Evolutionary conservation across 2,113 vertebrate species (phyloP), one percentile per base, ranked within the genome.

Genomic region (Caracal caracal): DNA sequence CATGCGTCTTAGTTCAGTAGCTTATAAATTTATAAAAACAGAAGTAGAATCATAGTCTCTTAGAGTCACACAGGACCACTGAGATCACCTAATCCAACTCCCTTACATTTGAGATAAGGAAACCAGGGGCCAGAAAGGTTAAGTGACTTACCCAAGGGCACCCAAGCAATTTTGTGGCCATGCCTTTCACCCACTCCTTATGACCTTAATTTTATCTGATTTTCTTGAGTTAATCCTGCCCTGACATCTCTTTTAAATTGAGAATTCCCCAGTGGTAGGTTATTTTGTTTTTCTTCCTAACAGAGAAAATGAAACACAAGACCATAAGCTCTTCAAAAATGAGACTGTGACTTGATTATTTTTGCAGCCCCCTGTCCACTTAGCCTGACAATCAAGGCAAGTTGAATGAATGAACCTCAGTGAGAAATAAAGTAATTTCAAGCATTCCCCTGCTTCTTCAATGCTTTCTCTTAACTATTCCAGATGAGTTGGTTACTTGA

Each of bases 71-170:
- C 81, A 95, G 33, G 43, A 76, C 30, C 11, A 56, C 1, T 3
- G 2, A 66, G 40, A 84, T 79, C 19, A 78, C 9, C 37, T 85
- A 66, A 73, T 71, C 8, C 47, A 47, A 85, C 35, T 92, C 6
- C 13, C 33, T 97, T 88, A 59, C 5, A 89, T 26, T 70, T 85
- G 40, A 75, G 40, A 95, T 70, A 95, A 92, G 85, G 17, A 40
- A 85, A 43, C 19, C 3, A 40, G 71, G n/a, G 6, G 43, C 28
- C 51, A 90, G 24, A 89, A 33, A 94, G 20, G 56, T 87, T 79
- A 51, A 84, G 7, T 53, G 43, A 87, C 40, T 93, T 82, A 65
- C 10, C 6, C 40, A 71, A 70, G 65, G 73, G 6, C 10, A 70
- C 37, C 20, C 40, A 89, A 63, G 66, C 1, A 90, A 92, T 43